Evolutionary conservation across 2,113 vertebrate species (phyloP).

Genomic region (Phalacrocorax pelagicus): DNA sequence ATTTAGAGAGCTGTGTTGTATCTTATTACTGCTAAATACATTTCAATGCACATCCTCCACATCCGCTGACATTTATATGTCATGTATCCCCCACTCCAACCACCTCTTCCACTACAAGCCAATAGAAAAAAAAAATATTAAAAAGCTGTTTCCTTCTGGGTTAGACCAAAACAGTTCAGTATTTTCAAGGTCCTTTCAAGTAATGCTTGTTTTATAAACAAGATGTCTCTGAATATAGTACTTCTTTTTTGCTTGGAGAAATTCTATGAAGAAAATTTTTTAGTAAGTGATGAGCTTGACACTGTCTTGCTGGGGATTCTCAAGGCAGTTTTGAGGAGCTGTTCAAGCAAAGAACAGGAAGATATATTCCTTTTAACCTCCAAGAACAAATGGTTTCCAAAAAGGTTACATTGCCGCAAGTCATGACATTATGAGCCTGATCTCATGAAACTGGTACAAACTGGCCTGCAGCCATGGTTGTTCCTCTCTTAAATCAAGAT

Average conservation of each 20-base stretch:
- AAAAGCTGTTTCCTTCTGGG: neutral
- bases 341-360: neutral
- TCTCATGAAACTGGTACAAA: neutral
- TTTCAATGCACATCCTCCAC: neutral
- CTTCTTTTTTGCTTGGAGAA: neutral
- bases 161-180: neutral
- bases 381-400: neutral
- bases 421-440: neutral
- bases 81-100: neutral
- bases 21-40: neutral
- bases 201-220: neutral
- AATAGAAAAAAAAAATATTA: neutral
- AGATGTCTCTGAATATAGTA: neutral
- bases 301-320: neutral
- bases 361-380: neutral
- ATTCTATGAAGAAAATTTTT: neutral
- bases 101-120: neutral
- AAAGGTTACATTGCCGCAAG: slow-evolving; percentile 38
- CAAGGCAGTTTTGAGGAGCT: neutral
- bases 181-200: neutral
- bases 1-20: neutral
- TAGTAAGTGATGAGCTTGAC: neutral
- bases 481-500: neutral
- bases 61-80: accelerated
- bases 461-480: neutral